These are phyloP conservation scores for Pseudachorutes palmiensis DNA, from an alignment of 1,140 invertebrate genomes.

Conservation along the genomic window DNA sequence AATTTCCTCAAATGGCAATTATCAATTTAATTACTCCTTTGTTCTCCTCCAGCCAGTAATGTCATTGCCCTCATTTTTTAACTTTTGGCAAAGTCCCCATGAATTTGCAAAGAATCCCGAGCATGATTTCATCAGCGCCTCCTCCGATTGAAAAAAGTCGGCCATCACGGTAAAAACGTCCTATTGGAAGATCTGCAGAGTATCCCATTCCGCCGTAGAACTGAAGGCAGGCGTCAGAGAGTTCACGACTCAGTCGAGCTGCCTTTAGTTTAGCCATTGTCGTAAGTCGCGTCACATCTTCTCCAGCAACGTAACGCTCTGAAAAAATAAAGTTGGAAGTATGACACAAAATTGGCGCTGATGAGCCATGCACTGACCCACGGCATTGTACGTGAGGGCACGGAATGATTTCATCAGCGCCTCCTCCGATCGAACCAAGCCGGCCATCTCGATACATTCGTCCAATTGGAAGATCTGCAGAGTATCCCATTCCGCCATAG, in stretches of 20 bases:
- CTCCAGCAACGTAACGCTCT: conserved; percentile 46
- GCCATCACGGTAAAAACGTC: conserved; percentile 48
- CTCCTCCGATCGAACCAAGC: conserved; percentile 51
- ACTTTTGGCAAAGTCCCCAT: conserved; percentile 44
- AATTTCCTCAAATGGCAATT: too few relatives aligned
- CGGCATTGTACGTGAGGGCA: conserved; percentile 47
- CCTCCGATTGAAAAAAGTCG: conserved; percentile 52
- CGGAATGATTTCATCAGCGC: conserved; percentile 57
- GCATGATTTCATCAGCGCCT: conserved; percentile 57
- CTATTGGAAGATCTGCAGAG: conserved; percentile 48
- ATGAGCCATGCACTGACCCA: conserved; percentile 34
- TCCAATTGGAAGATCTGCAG: conserved; percentile 47
- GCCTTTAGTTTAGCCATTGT: conserved; percentile 53
- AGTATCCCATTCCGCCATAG: conserved; percentile 57
- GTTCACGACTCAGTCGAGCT: conserved; percentile 47
- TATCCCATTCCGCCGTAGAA: conserved; percentile 58
- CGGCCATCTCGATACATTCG: conserved; percentile 49
- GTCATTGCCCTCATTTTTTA: conserved; percentile 1
- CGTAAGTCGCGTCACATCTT: conserved; percentile 52
- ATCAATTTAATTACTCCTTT: not conserved
- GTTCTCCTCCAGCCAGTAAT: not conserved
- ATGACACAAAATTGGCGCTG: too few relatives aligned
- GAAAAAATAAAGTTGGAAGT: conserved; percentile 21
- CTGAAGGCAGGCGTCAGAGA: conserved; percentile 53
- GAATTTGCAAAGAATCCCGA: conserved; percentile 52